phyloP scores from a whole-genome alignment of 2,797 vertebrate genomes.

The Spea hammondii region DNA sequence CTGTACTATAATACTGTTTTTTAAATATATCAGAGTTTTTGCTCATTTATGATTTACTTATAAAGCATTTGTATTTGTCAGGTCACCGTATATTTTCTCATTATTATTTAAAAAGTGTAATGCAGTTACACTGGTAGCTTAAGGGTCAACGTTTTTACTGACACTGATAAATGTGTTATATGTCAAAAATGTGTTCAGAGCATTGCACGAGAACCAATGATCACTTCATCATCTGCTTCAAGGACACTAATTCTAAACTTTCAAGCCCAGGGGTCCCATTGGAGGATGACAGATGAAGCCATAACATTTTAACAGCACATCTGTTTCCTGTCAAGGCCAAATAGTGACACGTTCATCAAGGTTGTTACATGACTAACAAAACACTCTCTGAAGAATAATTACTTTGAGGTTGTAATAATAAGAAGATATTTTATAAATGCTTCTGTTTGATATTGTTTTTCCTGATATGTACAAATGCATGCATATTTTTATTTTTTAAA shows the following conservation, averaged over 20 bases:
- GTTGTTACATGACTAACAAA: not conserved
- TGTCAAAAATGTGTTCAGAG: conserved; percentile 16
- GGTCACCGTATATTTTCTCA: no score
- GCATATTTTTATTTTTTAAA: no score
- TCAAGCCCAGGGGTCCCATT: conserved; percentile 23
- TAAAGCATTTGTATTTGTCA: no score
- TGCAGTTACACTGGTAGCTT: conserved; percentile 1
- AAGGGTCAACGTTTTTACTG: not conserved
- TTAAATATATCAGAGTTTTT: no score
- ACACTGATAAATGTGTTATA: conserved; percentile 26
- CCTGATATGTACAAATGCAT: no score
- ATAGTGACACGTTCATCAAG: conserved; percentile 10
- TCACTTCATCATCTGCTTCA: conserved; percentile 1
- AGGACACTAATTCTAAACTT: conserved; percentile 2
- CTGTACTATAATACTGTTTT: no score
- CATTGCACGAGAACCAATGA: conserved; percentile 5
- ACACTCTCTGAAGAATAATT: not conserved
- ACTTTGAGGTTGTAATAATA: not conserved
- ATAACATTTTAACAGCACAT: conserved; percentile 9
- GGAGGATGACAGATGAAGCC: conserved; percentile 27
- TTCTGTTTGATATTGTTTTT: no score
- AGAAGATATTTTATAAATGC: no score
- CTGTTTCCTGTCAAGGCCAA: conserved; percentile 23
- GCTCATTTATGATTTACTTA: no score
- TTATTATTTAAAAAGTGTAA: not conserved